Conservation (phyloP, 2,888 invertebrate genomes). For the Tenthredo mesomela region DNA sequence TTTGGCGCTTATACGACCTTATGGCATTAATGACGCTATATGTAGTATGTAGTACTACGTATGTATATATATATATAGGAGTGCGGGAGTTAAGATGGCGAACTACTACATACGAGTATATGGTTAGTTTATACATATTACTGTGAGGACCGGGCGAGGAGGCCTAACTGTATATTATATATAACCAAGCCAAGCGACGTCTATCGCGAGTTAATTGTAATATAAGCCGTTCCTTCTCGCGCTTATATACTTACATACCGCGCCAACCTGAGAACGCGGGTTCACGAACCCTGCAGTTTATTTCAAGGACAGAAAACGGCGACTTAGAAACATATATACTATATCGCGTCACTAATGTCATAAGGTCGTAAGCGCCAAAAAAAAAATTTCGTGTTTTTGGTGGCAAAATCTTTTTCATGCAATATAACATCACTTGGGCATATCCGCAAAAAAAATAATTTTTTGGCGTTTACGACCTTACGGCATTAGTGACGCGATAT, state of each 20-base stretch:
- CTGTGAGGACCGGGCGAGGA: not conserved
- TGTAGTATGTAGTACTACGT: not conserved
- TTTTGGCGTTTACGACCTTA: too few species aligned
- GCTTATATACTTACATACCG: too few species aligned
- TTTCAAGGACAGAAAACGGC: not conserved
- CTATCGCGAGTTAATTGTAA: slow-evolving; percentile 16
- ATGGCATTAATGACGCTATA: too few species aligned
- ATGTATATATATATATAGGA: not conserved
- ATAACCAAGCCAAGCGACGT: not conserved
- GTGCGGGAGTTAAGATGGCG: slow-evolving; percentile 13
- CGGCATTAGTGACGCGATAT: too few species aligned
- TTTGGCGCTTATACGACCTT: too few species aligned
- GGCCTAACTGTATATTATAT: slow-evolving; percentile 24
- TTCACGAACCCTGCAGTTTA: not conserved
- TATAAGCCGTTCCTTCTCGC: not conserved
- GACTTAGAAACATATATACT: not conserved
- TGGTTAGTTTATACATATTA: not conserved
- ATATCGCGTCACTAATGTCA: too few species aligned
- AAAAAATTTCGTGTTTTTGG: too few species aligned
- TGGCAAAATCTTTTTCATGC: too few species aligned
- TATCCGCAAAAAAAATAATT: too few species aligned
- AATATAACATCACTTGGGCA: too few species aligned
- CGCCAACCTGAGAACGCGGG: not conserved
- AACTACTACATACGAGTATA: not conserved
- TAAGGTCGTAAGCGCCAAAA: too few species aligned